Evolutionary conservation across 2,113 vertebrate genomes (phyloP).

Genomic region (Puma concolor): DNA sequence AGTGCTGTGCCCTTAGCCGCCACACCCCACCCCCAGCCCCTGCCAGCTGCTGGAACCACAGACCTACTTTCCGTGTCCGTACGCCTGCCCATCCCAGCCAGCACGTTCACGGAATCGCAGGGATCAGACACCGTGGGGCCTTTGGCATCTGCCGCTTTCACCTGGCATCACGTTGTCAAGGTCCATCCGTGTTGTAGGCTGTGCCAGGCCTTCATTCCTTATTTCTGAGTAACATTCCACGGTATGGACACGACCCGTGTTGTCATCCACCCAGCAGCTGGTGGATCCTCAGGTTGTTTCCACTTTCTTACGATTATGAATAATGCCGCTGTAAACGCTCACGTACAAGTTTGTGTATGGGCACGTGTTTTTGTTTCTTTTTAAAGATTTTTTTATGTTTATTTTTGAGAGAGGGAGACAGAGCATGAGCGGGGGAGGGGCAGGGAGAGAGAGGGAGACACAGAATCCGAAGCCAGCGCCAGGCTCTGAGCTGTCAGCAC

Average conservation of each 20-base stretch:
- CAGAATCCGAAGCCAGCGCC: too few species aligned
- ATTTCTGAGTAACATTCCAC: neutral
- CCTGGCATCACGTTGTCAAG: neutral
- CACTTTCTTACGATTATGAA: neutral
- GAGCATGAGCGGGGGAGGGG: too few species aligned
- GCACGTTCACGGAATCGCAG: too few species aligned
- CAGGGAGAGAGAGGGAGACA: too few species aligned
- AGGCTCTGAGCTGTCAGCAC: too few species aligned
- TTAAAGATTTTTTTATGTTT: too few species aligned
- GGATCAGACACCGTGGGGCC: neutral
- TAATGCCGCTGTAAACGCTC: neutral
- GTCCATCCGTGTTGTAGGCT: neutral
- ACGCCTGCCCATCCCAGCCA: neutral
- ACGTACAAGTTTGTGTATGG: neutral
- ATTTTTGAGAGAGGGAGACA: too few species aligned
- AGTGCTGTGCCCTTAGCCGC: neutral
- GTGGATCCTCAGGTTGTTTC: neutral
- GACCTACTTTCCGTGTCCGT: neutral
- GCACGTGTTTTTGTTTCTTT: neutral
- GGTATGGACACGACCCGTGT: neutral
- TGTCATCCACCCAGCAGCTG: too few species aligned
- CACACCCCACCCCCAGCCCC: neutral
- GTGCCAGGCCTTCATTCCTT: too few species aligned
- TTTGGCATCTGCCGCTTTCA: neutral
- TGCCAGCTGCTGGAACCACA: neutral